Percentiles rank a stretch among this genome's conserved stretches.
Conservation (phyloP, 2,797 vertebrate species). For the Hemitrygon akajei region DNA sequence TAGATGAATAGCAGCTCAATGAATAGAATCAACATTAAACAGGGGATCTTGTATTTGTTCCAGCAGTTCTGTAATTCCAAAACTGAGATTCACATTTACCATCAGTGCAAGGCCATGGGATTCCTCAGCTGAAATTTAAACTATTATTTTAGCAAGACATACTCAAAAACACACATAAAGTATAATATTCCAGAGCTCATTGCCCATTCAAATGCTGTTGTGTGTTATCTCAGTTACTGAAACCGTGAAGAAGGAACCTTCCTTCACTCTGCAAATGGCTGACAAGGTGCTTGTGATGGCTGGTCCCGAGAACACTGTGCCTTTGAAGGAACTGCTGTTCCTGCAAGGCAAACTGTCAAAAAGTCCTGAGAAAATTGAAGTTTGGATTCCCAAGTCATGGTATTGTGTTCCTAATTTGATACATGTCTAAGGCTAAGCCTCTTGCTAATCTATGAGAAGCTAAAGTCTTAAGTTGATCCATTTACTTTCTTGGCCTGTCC, state of each 20-base stretch:
- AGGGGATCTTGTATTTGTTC: too few species aligned
- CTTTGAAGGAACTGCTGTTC: neutral
- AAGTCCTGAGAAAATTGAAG: neutral
- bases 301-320: neutral
- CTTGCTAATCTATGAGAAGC: neutral
- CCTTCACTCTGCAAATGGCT: neutral
- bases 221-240: neutral
- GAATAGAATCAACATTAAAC: neutral
- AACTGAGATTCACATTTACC: neutral
- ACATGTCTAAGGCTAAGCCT: neutral
- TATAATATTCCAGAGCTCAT: neutral
- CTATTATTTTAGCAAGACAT: neutral
- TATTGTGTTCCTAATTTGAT: neutral
- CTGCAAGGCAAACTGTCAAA: neutral
- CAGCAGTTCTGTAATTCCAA: neutral
- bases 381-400: neutral
- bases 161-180: too few species aligned
- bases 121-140: neutral
- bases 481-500: neutral
- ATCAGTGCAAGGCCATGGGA: neutral
- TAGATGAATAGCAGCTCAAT: neutral
- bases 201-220: neutral
- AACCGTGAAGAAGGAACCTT: neutral
- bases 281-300: neutral
- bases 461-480: neutral